Base-by-base conservation (phyloP, 2,797 vertebrate species). In the Pseudochromis fuscus region DNA sequence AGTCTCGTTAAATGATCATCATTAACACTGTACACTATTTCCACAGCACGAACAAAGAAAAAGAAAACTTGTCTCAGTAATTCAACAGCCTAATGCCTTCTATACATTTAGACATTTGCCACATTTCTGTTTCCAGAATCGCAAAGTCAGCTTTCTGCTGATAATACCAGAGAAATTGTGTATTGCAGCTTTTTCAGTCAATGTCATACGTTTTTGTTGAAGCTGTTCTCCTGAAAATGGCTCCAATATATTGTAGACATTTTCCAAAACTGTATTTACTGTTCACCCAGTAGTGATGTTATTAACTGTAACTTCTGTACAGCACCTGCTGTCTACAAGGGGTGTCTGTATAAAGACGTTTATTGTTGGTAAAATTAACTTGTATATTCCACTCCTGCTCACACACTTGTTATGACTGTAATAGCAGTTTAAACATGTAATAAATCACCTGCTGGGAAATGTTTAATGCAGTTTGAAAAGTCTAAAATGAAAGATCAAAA, bases 1-100 rank as follows among this genome's bases (percentile, higher is more conserved):
- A n/a, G 71, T 81, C 72, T 51, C 69, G 62, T 79, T 77, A 74
- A 72, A 83, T 70, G 51, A 78, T 77, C 64, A 55, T 60, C 28
- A 67, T 65, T 48, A 57, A 57, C 53, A 63, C n/a, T 49, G 51
- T 55, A 58, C 13, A 74, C 42, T 18, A 37, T 58, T 77, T 56
- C 4, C 12, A 64, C 30, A 49, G n/a, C 31, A 53, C 2, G 37
- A 66, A 55, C 8, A n/a, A 5, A 11, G 23, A 0, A n/a, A 24
- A 49, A 11, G 37, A 21, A 24, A 35, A 7, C 18, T 35, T 25
- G 58, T 31, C 8, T 33, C 11, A 42, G 58, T 33, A 30, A 52
- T 46, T 15, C 42, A 37, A 35, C 44, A n/a, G 15, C n/a, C 52
- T 23, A 4, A 48, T 56, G 24, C 40, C 0, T 23, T 58, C 15